Evolutionary conservation across 1,140 invertebrate species (phyloP).

Genomic region (Acyrthosiphon pisum): DNA sequence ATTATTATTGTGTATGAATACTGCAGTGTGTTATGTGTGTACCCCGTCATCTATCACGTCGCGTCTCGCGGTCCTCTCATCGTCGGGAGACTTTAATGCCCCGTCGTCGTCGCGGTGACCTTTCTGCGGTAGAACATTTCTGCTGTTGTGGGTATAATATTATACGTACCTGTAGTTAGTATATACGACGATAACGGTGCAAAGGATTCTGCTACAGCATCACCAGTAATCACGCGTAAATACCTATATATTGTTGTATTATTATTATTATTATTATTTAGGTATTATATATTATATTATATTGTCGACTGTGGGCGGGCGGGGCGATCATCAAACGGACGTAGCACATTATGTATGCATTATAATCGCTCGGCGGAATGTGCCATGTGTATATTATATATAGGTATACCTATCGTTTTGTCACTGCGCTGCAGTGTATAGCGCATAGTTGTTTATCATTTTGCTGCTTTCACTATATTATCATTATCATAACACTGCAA

Average conservation of each 20-base stretch:
- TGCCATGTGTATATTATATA: not conserved
- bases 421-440: not conserved
- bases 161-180: not conserved
- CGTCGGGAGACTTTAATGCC: slow-evolving; percentile 1
- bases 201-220: not conserved
- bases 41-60: not conserved
- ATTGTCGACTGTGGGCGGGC: not conserved
- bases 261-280: slow-evolving; percentile 25
- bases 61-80: not conserved
- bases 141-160: not conserved
- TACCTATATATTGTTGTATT: not conserved
- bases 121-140: not conserved
- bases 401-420: not conserved
- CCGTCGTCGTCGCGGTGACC: not conserved
- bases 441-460: not conserved
- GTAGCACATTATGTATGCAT: not conserved
- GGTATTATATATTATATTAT: not conserved
- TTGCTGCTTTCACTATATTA: slow-evolving; percentile 8
- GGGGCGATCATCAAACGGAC: not conserved
- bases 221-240: not conserved
- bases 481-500: not conserved
- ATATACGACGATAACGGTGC: not conserved
- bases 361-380: not conserved
- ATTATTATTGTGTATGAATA: not conserved
- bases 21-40: not conserved